A percentile compares a stretch with the other conserved stretches of the same genome.
Evolutionary conservation across 92 coral and sea anemone genomes (phyloP).

Genomic region (Actinostola sp.): DNA sequence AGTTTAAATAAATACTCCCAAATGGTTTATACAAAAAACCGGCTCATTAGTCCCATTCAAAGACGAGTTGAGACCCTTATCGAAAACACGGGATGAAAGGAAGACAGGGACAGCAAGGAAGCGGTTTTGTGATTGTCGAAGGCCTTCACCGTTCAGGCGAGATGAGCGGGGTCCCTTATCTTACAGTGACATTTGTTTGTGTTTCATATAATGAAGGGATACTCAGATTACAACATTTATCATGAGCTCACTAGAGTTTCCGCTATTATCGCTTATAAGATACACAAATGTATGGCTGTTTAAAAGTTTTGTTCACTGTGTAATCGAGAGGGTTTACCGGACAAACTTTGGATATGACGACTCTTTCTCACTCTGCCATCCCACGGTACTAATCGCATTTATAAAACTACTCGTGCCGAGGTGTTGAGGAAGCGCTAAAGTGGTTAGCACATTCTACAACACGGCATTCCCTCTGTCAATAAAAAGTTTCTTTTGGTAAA

Average conservation of each 20-base stretch:
- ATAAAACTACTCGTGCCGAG: slow-evolving; percentile 6
- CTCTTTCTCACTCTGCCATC: too few species aligned
- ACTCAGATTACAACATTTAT: slow-evolving; percentile 91
- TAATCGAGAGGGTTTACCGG: slow-evolving; percentile 30
- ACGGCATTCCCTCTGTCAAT: background rate
- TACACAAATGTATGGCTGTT: slow-evolving; percentile 85
- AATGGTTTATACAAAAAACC: slow-evolving; percentile 18
- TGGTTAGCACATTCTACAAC: background rate
- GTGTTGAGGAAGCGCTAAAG: background rate
- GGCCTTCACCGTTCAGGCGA: slow-evolving; percentile 30
- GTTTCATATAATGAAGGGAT: slow-evolving; percentile 80
- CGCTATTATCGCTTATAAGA: slow-evolving; percentile 91
- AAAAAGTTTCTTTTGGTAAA: background rate
- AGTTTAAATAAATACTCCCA: background rate
- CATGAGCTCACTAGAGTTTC: slow-evolving; percentile 84
- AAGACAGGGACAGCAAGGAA: slow-evolving; percentile 17
- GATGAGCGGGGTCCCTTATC: slow-evolving; percentile 65
- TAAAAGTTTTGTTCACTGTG: slow-evolving; percentile 62
- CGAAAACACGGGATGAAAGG: slow-evolving; percentile 32
- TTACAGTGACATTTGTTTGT: slow-evolving; percentile 84
- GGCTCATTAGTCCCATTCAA: slow-evolving; percentile 8
- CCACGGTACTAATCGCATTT: background rate
- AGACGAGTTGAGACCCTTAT: slow-evolving; percentile 23
- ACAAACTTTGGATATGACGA: background rate
- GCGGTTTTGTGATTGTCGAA: slow-evolving; percentile 37